Evolutionary conservation across 1,140 invertebrate genomes (phyloP).

Genomic region (Mercenaria mercenaria): DNA sequence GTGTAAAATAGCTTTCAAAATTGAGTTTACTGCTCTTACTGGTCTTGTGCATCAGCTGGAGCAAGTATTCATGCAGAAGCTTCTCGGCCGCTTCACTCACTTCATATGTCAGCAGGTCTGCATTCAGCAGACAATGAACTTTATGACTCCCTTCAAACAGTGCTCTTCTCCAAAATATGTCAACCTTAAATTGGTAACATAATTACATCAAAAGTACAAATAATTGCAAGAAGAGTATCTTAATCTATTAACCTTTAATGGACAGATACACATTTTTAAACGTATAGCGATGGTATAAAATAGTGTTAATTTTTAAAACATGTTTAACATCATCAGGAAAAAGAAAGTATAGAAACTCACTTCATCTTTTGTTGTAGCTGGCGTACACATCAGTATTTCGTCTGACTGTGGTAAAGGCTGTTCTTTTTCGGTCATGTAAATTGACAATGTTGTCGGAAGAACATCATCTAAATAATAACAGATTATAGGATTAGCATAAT

Average conservation of each 20-base stretch:
- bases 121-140: conserved; percentile 49
- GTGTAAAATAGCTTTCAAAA: too few species aligned
- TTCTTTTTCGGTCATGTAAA: conserved; percentile 74
- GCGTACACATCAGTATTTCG: conserved; percentile 81
- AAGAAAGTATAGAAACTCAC: too few species aligned
- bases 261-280: too few species aligned
- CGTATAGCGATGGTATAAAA: too few species aligned
- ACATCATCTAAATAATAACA: conserved; percentile 72
- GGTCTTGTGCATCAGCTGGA: conserved; percentile 38
- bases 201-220: too few species aligned
- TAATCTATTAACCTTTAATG: too few species aligned
- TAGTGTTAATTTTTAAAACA: too few species aligned
- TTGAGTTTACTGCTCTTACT: too few species aligned
- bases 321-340: too few species aligned
- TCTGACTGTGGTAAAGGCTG: conserved; percentile 76
- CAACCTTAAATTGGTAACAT: conserved; percentile 6
- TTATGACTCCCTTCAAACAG: conserved; percentile 57
- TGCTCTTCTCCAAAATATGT: conserved; percentile 48
- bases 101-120: conserved; percentile 23
- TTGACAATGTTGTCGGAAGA: conserved; percentile 72
- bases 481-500: too few species aligned
- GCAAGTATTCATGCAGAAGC: conserved; percentile 74
- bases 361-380: conserved; percentile 78
- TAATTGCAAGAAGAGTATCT: too few species aligned
- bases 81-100: conserved; percentile 65